These are phyloP conservation scores for Pica pica DNA, from an alignment of 2,113 vertebrate genomes.

Conservation along the genomic window DNA sequence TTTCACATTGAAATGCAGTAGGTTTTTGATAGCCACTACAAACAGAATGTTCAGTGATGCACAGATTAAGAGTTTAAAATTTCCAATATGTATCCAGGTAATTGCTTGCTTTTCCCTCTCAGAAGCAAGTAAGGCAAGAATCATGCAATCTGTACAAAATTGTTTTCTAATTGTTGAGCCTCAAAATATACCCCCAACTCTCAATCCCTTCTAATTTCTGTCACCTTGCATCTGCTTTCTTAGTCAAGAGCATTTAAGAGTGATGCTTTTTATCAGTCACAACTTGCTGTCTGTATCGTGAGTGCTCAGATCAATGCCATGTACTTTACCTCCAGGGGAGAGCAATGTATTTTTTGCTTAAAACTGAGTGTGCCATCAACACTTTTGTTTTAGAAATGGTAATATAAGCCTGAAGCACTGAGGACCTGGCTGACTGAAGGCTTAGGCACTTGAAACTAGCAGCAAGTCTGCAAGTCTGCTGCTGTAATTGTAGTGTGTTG, in stretches of 20 bases:
- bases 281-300: not conserved
- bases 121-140: not conserved
- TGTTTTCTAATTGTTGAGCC: not conserved
- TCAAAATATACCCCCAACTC: not conserved
- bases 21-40: not conserved
- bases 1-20: not conserved
- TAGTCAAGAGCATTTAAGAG: not conserved
- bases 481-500: not conserved
- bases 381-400: not conserved
- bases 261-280: not conserved
- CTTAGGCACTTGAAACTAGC: not conserved
- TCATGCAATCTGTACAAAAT: not conserved
- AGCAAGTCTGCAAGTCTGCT: not conserved
- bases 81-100: not conserved
- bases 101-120: not conserved
- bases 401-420: not conserved
- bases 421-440: not conserved
- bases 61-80: not conserved
- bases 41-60: not conserved
- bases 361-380: not conserved
- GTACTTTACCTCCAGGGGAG: not conserved
- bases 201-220: not conserved
- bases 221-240: not conserved
- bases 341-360: not conserved
- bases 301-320: not conserved